Evolutionary conservation across 2,113 vertebrate species (phyloP).

Genomic region (Corapipo altera): DNA sequence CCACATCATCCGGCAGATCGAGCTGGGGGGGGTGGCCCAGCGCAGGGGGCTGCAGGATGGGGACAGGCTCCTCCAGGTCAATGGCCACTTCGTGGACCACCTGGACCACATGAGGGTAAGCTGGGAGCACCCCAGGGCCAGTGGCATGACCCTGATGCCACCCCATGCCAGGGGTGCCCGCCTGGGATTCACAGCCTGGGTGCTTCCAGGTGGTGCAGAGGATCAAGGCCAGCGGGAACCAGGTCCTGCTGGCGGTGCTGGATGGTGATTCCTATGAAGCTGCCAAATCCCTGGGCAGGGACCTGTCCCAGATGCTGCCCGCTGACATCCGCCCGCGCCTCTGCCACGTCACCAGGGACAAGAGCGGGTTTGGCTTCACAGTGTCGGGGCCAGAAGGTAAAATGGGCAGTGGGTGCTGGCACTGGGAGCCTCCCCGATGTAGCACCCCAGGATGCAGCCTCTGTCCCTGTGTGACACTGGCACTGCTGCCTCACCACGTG

Average conservation of each 20-base stretch:
- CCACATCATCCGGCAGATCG: conserved; percentile 80
- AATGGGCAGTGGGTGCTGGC: fast-evolving
- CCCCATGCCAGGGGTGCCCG: not conserved
- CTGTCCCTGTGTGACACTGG: not conserved
- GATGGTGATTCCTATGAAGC: conserved; percentile 62
- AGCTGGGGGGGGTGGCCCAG: conserved; percentile 75
- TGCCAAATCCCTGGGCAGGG: conserved; percentile 48
- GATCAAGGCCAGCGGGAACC: conserved; percentile 82
- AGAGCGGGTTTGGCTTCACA: conserved; percentile 82
- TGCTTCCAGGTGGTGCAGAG: conserved; percentile 79
- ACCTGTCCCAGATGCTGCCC: conserved; percentile 50
- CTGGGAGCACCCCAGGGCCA: not conserved
- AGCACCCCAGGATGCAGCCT: fast-evolving
- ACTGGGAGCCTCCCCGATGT: fast-evolving
- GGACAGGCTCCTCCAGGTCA: conserved; percentile 88
- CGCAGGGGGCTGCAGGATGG: conserved; percentile 81
- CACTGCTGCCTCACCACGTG: not conserved
- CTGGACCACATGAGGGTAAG: conserved; percentile 78
- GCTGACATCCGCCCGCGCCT: conserved; percentile 73
- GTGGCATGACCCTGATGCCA: fast-evolving
- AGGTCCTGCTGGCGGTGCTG: conserved; percentile 81
- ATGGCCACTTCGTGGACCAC: conserved; percentile 75
- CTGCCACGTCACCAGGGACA: conserved; percentile 77
- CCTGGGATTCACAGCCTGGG: not conserved
- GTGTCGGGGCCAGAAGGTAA: conserved; percentile 64